A percentile compares a stretch with the other conserved stretches of the same genome.
These are phyloP conservation scores for Hypomecis punctinalis DNA, from an alignment of 2,888 invertebrate genomes.

Conservation along the genomic window DNA sequence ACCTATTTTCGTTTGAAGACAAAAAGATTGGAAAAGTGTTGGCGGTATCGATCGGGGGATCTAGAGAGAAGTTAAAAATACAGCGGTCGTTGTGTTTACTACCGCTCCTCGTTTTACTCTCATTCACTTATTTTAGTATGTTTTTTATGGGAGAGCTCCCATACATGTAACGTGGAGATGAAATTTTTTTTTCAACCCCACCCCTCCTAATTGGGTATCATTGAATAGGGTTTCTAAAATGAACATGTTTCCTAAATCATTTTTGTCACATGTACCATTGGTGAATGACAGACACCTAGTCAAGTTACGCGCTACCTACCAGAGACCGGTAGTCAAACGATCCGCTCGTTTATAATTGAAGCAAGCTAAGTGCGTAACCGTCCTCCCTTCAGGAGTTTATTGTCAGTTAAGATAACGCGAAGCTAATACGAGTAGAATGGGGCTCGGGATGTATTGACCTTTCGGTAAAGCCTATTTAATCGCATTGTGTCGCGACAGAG, in stretches of 20 bases:
- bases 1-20: constrained; percentile 23
- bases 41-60: constrained; percentile 9
- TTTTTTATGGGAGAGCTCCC: no score
- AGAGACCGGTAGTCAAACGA: no score
- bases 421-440: constrained; percentile 43
- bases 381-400: constrained; percentile 33
- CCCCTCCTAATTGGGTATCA: no score
- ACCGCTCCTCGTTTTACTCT: no score
- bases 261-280: no score
- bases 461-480: constrained; percentile 46
- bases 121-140: no score
- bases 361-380: constrained; percentile 11
- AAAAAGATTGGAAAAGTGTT: constrained; percentile 23
- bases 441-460: constrained; percentile 46
- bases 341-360: not conserved
- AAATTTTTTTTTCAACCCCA: no score
- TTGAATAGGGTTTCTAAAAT: no score
- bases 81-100: not conserved
- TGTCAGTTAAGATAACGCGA: constrained; percentile 45
- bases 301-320: no score
- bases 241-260: no score
- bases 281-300: no score
- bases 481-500: constrained; percentile 32
- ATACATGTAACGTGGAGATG: no score
- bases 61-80: not conserved